Evolutionary conservation across 2,888 invertebrate species (phyloP).

Genomic region (Sycophila texana): DNA sequence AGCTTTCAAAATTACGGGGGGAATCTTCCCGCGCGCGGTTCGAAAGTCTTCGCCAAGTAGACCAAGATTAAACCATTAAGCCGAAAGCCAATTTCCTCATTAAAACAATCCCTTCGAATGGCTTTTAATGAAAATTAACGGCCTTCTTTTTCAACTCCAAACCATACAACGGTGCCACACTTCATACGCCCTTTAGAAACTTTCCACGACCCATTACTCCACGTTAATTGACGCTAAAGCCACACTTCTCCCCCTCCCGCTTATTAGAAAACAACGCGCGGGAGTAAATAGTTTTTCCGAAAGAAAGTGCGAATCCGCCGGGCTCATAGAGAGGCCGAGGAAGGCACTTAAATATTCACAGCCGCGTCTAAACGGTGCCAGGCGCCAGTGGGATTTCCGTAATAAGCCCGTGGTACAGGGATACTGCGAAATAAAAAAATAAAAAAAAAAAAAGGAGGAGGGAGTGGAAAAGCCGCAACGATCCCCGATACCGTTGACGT

Average conservation of each 20-base stretch:
- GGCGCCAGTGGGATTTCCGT: slow-evolving; percentile 5
- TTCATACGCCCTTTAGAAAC: no score
- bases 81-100: slow-evolving; percentile 25
- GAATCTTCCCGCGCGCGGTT: slow-evolving; percentile 26
- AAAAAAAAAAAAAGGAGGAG: neutral
- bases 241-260: no score
- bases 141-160: neutral
- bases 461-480: neutral
- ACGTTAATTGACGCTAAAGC: no score
- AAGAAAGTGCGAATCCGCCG: no score
- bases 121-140: slow-evolving; percentile 6
- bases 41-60: neutral
- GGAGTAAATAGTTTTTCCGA: no score
- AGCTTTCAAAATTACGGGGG: slow-evolving; percentile 26
- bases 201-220: no score
- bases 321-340: no score
- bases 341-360: slow-evolving; percentile 15
- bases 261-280: no score
- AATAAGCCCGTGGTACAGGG: slow-evolving; percentile 4
- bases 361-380: neutral
- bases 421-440: slow-evolving; percentile 5
- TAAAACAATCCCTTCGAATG: slow-evolving; percentile 17
- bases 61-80: slow-evolving; percentile 20
- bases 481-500: neutral
- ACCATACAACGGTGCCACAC: neutral